Evolutionary conservation across 2,888 invertebrate species (phyloP), one percentile per base, ranked within the genome.

Genomic region (Drosophila peninsularis): DNA sequence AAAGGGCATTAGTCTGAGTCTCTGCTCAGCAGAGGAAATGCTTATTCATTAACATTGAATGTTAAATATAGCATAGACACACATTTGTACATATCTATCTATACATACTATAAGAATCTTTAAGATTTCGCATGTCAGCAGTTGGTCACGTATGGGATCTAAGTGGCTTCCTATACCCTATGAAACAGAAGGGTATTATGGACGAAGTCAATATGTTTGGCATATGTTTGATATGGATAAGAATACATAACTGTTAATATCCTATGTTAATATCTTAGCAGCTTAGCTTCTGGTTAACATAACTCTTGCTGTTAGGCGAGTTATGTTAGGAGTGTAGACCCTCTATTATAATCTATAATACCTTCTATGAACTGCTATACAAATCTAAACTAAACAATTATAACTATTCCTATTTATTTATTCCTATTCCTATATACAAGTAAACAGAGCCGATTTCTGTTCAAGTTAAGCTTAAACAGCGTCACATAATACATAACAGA

Each of bases 71-170:
- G 45, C 7, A 42, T 17, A 30, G 11, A 42, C 11, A 41, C 21
- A 37, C 34, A 37, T 19, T 47, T 56, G 0, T 30, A 58, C 41
- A 21, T n/a, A 10, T 24, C 10, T 55, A 24, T 53, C 32, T 21
- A 7, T 19, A 62, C 37, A 21, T 52, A 13, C 13, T 49, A 42
- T 44, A 41, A 11, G 34, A 44, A 49, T 14, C 19, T 9, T 39
- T 11, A 14, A 44, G 36, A 53, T 60, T 14, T 21, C 44, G n/a
- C 39, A 36, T 76, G 24, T 37, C 32, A 45, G 60, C 62, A 58
- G 13, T 61, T 61, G 50, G 65, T 74, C 76, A 74, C 76, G 76
- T 78, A 70, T 62, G 24, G 45, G 21, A 32, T 36, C 19, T 11
- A 42, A 49, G 60, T 57, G 52, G 2, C n/a, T 36, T 39, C 7